A percentile compares a stretch with the other conserved stretches of the same genome.
Evolutionary conservation across 2,797 vertebrate species (phyloP).

Genomic region (Chiroxiphia lanceolata): DNA sequence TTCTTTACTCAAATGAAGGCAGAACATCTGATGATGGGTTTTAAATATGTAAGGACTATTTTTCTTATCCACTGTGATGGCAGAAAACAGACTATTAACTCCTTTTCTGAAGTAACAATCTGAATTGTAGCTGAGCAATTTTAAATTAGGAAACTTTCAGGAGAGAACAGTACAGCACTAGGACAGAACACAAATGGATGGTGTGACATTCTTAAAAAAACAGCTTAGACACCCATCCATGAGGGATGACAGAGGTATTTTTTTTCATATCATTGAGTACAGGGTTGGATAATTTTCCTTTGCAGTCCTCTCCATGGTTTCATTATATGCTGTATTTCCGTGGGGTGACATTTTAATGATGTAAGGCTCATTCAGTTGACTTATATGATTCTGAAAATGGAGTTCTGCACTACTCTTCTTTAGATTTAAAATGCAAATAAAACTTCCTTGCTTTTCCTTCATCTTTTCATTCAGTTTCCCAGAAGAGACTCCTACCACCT

Average conservation of each 20-base stretch:
- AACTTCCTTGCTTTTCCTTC: not conserved
- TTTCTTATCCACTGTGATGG: not conserved
- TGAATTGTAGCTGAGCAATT: not conserved
- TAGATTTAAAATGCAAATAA: not conserved
- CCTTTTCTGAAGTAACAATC: not conserved
- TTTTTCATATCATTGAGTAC: not conserved
- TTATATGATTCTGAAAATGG: not conserved
- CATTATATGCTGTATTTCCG: not conserved
- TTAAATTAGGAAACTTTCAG: not conserved
- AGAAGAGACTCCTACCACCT: not conserved
- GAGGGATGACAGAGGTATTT: not conserved
- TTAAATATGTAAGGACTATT: not conserved
- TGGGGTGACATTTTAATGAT: not conserved
- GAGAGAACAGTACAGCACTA: not conserved
- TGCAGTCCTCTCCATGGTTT: not conserved
- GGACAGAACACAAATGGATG: accelerated
- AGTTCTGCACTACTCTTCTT: not conserved
- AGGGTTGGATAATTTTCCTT: not conserved
- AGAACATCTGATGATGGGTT: not conserved
- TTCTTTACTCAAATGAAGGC: not conserved
- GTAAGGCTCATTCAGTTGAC: not conserved
- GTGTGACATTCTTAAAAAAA: not conserved
- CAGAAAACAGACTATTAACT: not conserved
- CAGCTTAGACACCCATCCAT: not conserved
- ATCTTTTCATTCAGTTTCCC: not conserved